Conservation (phyloP, 2,888 invertebrate species). For the Andrena fulva region DNA sequence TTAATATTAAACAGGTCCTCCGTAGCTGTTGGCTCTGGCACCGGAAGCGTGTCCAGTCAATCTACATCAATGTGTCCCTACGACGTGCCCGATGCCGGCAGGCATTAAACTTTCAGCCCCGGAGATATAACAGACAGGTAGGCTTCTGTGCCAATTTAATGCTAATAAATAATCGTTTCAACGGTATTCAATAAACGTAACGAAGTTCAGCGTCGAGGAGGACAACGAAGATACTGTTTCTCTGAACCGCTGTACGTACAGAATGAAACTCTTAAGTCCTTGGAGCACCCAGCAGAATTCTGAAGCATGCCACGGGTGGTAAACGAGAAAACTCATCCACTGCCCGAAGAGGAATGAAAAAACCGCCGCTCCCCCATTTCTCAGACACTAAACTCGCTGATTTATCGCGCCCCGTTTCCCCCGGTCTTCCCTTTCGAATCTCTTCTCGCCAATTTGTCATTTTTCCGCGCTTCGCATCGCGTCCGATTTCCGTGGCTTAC, state of each 20-base stretch:
- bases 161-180: background rate
- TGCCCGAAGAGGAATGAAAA: background rate
- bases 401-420: background rate
- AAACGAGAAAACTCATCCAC: no score
- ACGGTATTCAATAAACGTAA: background rate
- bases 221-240: background rate
- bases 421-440: background rate
- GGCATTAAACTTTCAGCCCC: constrained; percentile 1
- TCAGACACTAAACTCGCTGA: background rate
- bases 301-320: no score
- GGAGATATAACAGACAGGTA: background rate
- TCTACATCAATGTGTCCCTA: background rate
- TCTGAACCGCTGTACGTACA: background rate
- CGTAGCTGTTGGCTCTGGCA: background rate
- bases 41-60: background rate
- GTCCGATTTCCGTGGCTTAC: background rate
- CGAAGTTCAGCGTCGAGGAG: background rate
- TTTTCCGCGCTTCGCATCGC: background rate
- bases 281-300: no score
- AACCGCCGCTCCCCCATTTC: background rate
- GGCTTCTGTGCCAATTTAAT: background rate
- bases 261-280: background rate
- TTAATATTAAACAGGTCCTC: constrained; percentile 39
- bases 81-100: background rate
- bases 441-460: background rate